These are phyloP conservation scores for Panthera uncia DNA, from an alignment of 2,113 vertebrate species.

Conservation along the genomic window DNA sequence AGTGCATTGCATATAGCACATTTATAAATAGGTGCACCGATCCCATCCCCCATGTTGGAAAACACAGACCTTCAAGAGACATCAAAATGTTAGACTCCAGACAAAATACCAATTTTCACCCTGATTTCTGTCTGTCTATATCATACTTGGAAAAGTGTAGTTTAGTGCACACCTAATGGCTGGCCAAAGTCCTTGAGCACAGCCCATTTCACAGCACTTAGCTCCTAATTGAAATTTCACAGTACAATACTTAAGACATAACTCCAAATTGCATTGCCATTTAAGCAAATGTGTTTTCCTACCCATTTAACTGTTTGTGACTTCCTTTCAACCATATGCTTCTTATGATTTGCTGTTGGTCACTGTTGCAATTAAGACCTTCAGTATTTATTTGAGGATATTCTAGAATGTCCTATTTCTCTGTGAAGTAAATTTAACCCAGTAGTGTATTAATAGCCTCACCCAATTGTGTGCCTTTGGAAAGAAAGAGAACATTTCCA, in stretches of 20 bases:
- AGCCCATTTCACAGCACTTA: constrained; percentile 56
- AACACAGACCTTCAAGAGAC: not conserved
- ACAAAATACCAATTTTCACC: not conserved
- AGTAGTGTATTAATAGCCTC: not conserved
- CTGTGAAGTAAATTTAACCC: not conserved
- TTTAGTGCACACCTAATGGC: not conserved
- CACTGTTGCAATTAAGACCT: not conserved
- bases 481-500: not conserved
- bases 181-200: constrained; percentile 31
- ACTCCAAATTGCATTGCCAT: not conserved
- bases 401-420: constrained; percentile 31
- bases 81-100: not conserved
- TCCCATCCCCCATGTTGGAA: fast-evolving
- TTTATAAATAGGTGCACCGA: not conserved
- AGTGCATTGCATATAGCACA: not conserved
- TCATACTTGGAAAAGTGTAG: not conserved
- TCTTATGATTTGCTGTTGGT: constrained; percentile 51
- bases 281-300: constrained; percentile 61
- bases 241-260: constrained; percentile 62
- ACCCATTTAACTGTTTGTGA: constrained; percentile 4
- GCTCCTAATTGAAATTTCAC: constrained; percentile 71
- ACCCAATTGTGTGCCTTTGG: not conserved
- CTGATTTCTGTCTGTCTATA: not conserved
- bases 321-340: not conserved
- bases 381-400: constrained; percentile 7